Base-by-base conservation (phyloP, 2,888 invertebrate species). In the Dryadula phaetusa region DNA sequence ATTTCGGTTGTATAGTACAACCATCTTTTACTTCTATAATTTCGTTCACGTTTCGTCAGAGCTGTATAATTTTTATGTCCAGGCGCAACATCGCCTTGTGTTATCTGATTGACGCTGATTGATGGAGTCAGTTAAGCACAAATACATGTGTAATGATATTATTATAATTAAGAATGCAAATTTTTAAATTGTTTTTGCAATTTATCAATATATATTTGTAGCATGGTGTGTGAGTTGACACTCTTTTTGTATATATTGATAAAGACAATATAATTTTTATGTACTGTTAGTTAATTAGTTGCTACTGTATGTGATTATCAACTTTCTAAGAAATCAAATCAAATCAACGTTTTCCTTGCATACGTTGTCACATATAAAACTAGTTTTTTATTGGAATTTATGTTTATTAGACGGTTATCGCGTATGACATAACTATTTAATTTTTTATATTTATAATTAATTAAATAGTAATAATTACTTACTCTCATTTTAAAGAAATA, bases 321-420 rank as follows among this genome's bases (percentile, higher is more conserved):
- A 37, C 54, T 54, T 54, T 54, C 37, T 54, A 37, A 54, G 22
- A 54, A 54, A 37, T 54, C n/a, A 8, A 54, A 37, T 54, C n/a
- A 8, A 54, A 22, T 37, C 1, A 22, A 20, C 1, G n/a, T 37
- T 54, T 54, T 54, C 37, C 22, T 54, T 37, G n/a, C 37, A 37
- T 54, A 3, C 14, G 20, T 54, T 54, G 37, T 54, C 54, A 54
- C 5, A 37, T 37, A 54, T 34, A 14, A 37, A 54, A 56, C 37
- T 10, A 40, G n/a, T 56, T 37, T 37, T 56, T 49, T 25, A 22
- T 22, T 37, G 6, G 20, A 22, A 22, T 56, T 20, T 54, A 20
- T 34, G 20, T 53, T 18, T 34, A 54, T 49, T 20, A 22, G 22
- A 46, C 53, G 6, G 12, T 53, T 53, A 8, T 37, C 14, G 37